Percentiles rank a stretch among this genome's conserved stretches.
Conservation (phyloP, 2,797 vertebrate species). For the Adrianichthys oophorus region DNA sequence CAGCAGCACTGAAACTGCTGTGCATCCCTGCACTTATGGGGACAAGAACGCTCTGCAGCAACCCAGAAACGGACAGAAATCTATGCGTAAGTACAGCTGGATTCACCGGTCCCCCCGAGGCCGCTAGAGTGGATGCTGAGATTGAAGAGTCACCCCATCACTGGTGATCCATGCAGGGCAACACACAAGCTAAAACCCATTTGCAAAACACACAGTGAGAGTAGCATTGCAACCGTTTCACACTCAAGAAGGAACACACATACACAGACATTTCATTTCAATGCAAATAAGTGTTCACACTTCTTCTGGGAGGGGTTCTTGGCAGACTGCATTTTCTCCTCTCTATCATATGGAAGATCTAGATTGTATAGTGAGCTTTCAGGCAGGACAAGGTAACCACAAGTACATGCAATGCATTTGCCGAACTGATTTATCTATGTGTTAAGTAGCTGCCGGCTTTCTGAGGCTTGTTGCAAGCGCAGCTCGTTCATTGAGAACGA, state of each 20-base stretch:
- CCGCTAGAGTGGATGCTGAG: constrained; percentile 24
- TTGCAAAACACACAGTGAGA: constrained; percentile 35
- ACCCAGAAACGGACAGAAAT: constrained; percentile 26
- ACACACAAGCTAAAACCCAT: constrained; percentile 29
- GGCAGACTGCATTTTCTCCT: constrained; percentile 65
- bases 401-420: constrained; percentile 24
- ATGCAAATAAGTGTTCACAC: constrained; percentile 70
- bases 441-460: constrained; percentile 34
- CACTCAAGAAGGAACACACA: constrained; percentile 13
- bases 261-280: constrained; percentile 68
- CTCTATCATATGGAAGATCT: constrained; percentile 57
- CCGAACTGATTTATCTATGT: constrained; percentile 56
- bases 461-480: constrained; percentile 19
- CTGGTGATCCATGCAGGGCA: constrained; percentile 53
- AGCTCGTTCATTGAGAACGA: constrained; percentile 23
- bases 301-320: constrained; percentile 52
- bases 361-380: constrained; percentile 52
- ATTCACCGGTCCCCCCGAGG: constrained; percentile 24
- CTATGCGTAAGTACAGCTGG: constrained; percentile 38
- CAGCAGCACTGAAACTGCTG: constrained; percentile 4
- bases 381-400: constrained; percentile 43
- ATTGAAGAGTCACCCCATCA: constrained; percentile 56
- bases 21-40: constrained; percentile 1
- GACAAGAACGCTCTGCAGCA: constrained; percentile 18
- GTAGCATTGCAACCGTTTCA: constrained; percentile 9